A percentile compares a stretch with the other conserved stretches of the same genome.
Evolutionary conservation across 92 coral and sea anemone species (phyloP).

Genomic region (Zoanthus solanderi): DNA sequence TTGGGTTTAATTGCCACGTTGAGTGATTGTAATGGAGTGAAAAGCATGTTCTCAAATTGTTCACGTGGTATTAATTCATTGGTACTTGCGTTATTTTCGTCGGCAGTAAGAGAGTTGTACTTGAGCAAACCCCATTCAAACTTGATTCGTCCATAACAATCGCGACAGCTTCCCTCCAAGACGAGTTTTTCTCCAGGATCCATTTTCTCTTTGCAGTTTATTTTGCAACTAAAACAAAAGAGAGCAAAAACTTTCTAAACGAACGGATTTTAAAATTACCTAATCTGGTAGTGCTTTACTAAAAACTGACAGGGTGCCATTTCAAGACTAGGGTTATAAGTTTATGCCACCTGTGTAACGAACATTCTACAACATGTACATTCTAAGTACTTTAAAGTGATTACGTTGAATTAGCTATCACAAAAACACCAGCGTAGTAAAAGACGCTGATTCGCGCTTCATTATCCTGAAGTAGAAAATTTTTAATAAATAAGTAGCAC

Average conservation of each 20-base stretch:
- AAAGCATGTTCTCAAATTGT: slow-evolving; percentile 39
- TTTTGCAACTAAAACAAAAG: slow-evolving; percentile 66
- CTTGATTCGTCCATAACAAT: slow-evolving; percentile 65
- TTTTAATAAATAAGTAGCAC: too few species aligned
- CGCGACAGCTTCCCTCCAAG: slow-evolving; percentile 64
- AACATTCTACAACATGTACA: too few species aligned
- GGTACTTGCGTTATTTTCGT: slow-evolving; percentile 47
- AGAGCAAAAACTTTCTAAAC: neutral
- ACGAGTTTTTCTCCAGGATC: slow-evolving; percentile 72
- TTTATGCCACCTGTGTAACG: too few species aligned
- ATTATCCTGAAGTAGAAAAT: too few species aligned
- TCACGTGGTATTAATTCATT: slow-evolving; percentile 34
- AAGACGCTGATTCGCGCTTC: too few species aligned
- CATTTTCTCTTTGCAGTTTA: slow-evolving; percentile 66
- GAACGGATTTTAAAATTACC: too few species aligned
- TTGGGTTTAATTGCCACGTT: slow-evolving; percentile 65
- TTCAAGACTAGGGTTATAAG: too few species aligned
- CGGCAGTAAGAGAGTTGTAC: slow-evolving; percentile 28
- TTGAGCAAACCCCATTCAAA: slow-evolving; percentile 68
- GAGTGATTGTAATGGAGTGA: slow-evolving; percentile 50
- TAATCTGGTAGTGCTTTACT: too few species aligned
- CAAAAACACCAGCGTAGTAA: too few species aligned
- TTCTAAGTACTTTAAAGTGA: too few species aligned
- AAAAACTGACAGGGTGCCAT: too few species aligned
- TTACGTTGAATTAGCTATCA: too few species aligned